Percentiles rank a stretch among this genome's conserved stretches.
Evolutionary conservation across 1,140 invertebrate genomes (phyloP).

Genomic region (Melanaphis sacchari): DNA sequence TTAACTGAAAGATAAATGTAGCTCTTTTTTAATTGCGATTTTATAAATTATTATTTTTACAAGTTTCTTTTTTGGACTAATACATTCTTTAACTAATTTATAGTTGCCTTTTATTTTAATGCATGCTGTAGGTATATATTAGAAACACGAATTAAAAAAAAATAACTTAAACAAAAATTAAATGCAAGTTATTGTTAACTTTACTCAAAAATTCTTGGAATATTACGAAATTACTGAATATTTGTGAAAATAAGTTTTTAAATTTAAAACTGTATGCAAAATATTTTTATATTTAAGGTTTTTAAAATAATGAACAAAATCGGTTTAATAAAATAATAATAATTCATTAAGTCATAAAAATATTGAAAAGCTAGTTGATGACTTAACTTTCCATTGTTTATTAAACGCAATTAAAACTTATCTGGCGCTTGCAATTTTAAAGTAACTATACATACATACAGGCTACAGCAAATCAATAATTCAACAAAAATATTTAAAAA

Average conservation of each 20-base stretch:
- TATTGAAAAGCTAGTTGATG: background rate
- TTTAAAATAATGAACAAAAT: background rate
- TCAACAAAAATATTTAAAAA: no score
- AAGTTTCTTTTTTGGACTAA: background rate
- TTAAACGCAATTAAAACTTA: background rate
- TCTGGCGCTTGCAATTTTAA: background rate
- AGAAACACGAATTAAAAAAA: no score
- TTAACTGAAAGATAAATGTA: slow-evolving; percentile 17
- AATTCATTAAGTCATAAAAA: background rate
- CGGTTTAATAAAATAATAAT: background rate
- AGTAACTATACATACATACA: background rate
- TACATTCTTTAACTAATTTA: background rate
- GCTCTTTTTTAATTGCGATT: background rate
- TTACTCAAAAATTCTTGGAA: background rate
- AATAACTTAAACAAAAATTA: background rate
- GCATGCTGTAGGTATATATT: background rate
- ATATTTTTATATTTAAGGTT: background rate
- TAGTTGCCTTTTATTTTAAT: background rate
- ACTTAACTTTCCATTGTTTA: background rate
- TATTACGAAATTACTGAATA: background rate
- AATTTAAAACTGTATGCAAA: background rate
- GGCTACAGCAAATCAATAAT: no score
- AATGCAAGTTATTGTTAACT: background rate
- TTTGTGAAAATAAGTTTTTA: background rate
- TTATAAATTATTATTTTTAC: slow-evolving; percentile 1